Percentiles rank a stretch among this genome's conserved stretches.
phyloP scores from a whole-genome alignment of 1,140 invertebrate species.

The Schlechtendalia chinensis region DNA sequence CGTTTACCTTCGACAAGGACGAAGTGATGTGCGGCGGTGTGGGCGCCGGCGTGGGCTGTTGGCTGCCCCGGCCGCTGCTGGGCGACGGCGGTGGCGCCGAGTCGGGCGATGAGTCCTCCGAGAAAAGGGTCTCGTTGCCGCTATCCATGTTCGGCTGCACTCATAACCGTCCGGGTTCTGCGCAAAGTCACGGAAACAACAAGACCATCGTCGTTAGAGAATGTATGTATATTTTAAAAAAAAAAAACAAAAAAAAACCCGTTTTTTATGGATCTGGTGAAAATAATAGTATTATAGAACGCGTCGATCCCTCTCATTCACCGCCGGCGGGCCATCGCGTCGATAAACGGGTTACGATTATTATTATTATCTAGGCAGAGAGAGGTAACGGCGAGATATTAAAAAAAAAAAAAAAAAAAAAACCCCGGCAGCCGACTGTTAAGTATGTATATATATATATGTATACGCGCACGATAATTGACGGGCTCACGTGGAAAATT shows the following conservation, averaged over 20 bases:
- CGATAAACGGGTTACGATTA: constrained; percentile 23
- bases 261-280: not conserved
- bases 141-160: constrained; percentile 56
- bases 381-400: not conserved
- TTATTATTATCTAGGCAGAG: not conserved
- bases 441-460: too few relatives aligned
- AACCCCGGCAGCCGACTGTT: not conserved
- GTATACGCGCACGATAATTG: constrained; percentile 20
- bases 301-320: too few relatives aligned
- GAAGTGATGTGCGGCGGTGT: constrained; percentile 52
- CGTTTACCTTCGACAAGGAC: constrained; percentile 52
- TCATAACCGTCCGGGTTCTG: constrained; percentile 34
- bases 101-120: constrained; percentile 58
- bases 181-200: constrained; percentile 6
- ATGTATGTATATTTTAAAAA: not conserved
- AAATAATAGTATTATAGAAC: too few relatives aligned
- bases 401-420: not conserved
- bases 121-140: constrained; percentile 59
- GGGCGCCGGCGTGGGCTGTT: constrained; percentile 40
- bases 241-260: not conserved
- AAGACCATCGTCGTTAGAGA: not conserved
- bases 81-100: constrained; percentile 54
- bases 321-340: too few relatives aligned
- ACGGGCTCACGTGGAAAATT: constrained; percentile 32
- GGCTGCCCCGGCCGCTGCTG: constrained; percentile 50